Evolutionary conservation across 2,113 vertebrate species (phyloP), one percentile per base, ranked within the genome.

Genomic region (Phaetusa simplex): DNA sequence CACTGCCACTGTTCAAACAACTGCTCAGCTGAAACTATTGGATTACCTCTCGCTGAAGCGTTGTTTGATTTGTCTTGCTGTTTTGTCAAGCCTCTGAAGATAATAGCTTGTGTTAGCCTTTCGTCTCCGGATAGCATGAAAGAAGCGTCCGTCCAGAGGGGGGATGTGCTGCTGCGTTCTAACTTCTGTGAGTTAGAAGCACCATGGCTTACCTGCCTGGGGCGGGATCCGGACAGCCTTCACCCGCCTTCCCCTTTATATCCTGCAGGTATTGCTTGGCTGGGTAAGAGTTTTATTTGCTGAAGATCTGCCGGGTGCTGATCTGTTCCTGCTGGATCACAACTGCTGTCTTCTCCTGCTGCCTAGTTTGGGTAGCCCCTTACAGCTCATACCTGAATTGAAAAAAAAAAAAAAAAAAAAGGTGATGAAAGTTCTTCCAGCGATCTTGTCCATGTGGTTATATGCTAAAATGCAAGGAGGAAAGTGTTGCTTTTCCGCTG

Each of bases 1-100:
- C 53, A 16, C 55, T 45, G 45, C 1, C 4, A 15, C 81, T 82
- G 42, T 91, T 91, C 47, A 62, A 59, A 64, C 65, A 58, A 2
- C 52, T 40, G 77, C 85, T 96, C 74, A 23, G 88, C 83, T 81
- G 67, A 66, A 97, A 15, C 55, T 32, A 8, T 69, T 71, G 76
- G 73, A 72, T 94, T 94, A 36, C 72, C 58, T 88, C 40, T 95
- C 1, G 3, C 66, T 56, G 30, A 74, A 80, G 88, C 62, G 8
- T 85, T 52, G 22, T 58, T 86, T 91, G 74, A 62, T 91, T 91
- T 94, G 73, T 12, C 69, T 83, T 38, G 64, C 70, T 81, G 45
- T 70, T 65, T 71, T 70, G 27, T 70, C 71, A 45, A 45, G 59
- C 69, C 86, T 84, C 80, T 59, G 47, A 87, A 78, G 65, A 47